These are phyloP conservation scores for Crocuta crocuta DNA, from an alignment of 2,113 vertebrate species.

Conservation along the genomic window DNA sequence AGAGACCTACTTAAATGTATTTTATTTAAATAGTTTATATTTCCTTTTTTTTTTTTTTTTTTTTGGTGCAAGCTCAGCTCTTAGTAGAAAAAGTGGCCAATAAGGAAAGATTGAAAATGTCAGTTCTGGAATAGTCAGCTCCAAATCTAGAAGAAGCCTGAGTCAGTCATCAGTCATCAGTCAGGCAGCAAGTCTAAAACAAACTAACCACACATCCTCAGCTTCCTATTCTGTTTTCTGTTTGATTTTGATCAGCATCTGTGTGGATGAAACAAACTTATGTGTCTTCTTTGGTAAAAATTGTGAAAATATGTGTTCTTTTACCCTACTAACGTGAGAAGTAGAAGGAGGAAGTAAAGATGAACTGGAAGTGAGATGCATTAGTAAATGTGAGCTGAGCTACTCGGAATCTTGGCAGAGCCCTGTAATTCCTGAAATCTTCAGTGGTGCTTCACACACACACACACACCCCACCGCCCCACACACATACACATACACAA, in stretches of 20 bases:
- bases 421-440: neutral
- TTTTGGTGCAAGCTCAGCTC: neutral
- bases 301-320: neutral
- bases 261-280: neutral
- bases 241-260: neutral
- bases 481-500: neutral
- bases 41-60: conserved; percentile 35
- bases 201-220: neutral
- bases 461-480: neutral
- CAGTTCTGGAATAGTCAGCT: neutral
- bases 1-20: neutral
- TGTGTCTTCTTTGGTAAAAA: neutral
- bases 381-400: neutral
- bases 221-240: neutral
- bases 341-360: neutral
- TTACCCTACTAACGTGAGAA: neutral
- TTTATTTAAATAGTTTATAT: neutral
- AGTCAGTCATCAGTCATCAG: neutral
- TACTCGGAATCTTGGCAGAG: neutral
- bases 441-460: neutral
- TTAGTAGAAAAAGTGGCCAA: neutral
- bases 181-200: neutral
- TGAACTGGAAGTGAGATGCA: neutral
- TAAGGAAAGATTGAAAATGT: neutral
- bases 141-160: neutral